Evolutionary conservation across 2,888 invertebrate genomes (phyloP), one percentile per base, ranked within the genome.

Genomic region (Luperina testacea): DNA sequence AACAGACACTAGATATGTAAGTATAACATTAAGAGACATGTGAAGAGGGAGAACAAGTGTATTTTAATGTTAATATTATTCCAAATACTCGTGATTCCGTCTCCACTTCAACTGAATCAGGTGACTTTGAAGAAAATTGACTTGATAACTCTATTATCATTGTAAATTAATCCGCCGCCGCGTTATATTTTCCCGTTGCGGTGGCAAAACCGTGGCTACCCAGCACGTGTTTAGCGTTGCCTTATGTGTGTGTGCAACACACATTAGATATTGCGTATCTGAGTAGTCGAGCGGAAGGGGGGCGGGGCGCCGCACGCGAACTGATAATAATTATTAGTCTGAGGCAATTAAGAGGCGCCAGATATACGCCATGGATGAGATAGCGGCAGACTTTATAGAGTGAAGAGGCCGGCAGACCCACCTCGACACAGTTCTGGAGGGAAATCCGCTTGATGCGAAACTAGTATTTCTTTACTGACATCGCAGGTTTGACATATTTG

Each of bases 331-430:
- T 96, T 96, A 96, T 95, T 95, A 95, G 93, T 94, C 94, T 94
- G 93, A 92, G 91, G 95, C 95, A 95, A 96, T 96, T 96, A 96
- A 94, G 93, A 95, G 96, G 96, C 96, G 96, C 96, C 96, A 95
- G 93, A 95, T 95, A 95, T 93, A 94, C 93, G 94, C 93, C 94
- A 93, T 93, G 91, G 93, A 93, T 92, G 93, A 91, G 91, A 94
- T 93, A 93, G 90, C 92, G 91, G 91, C 88, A 90, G 91, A 91
- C 89, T 91, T 92, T 89, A 89, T 82, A 88, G 76, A 81, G 78
- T 83, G 68, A 80, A 84, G 84, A 88, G 91, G 88, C 86, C 89
- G 87, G 76, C 80, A 87, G 89, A 88, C 88, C 88, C 87, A 86
- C 89, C 87, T 88, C 88, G 91, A 88, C 90, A 90, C 87, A 89